Percentiles rank a stretch among this genome's conserved stretches.
phyloP scores from a whole-genome alignment of 2,113 vertebrate species.

The Pionites leucogaster region DNA sequence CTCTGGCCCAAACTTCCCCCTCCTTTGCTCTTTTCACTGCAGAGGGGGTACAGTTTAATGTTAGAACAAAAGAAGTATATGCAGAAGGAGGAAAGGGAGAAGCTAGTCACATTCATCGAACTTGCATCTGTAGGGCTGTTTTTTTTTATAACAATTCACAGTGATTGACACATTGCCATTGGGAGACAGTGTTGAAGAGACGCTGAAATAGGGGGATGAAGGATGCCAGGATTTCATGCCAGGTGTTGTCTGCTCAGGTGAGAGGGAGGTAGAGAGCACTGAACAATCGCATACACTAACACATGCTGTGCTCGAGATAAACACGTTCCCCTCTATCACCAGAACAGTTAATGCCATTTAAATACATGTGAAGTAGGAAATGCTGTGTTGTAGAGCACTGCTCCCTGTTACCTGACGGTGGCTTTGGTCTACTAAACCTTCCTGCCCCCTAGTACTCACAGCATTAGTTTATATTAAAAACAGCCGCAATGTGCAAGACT shows the following conservation, averaged over 20 bases:
- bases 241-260: not conserved
- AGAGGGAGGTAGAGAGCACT: not conserved
- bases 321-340: accelerated
- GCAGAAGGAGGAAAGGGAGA: not conserved
- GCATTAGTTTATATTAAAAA: not conserved
- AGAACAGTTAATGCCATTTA: not conserved
- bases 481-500: accelerated
- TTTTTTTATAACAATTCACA: not conserved
- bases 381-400: accelerated
- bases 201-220: not conserved
- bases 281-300: accelerated
- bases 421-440: not conserved
- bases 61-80: not conserved
- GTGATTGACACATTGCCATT: not conserved
- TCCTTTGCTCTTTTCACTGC: not conserved
- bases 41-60: not conserved
- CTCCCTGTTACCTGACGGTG: not conserved
- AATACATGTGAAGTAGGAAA: not conserved
- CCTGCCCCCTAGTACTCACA: not conserved
- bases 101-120: not conserved
- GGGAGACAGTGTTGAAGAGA: not conserved
- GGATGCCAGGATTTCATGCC: not conserved
- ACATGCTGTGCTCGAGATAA: not conserved
- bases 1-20: not conserved
- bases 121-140: not conserved